Evolutionary conservation across 2,113 vertebrate species (phyloP), one percentile per base, ranked within the genome.

Genomic region (Clarias magur): DNA sequence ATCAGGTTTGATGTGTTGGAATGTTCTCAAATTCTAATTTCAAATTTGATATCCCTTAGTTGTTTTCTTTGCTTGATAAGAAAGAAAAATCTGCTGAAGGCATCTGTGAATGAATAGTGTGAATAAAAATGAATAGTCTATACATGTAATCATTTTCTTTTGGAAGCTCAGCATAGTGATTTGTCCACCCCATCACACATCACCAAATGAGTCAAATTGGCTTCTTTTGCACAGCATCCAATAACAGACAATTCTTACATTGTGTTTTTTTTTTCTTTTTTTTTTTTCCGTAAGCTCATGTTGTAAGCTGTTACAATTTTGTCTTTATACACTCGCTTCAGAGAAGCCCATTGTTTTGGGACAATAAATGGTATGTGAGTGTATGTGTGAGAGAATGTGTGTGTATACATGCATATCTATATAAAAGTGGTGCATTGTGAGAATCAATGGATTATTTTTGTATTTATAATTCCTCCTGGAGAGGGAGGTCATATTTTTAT

Each of bases 261-360:
- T 1, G 34, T 53, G 7, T 91, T 56, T 90, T 79, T 48, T 34
- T 27, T 30, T 0, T 91, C 48, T 90, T 79, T 48, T 34, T 27
- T 30, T 0, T 15, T 82, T 73, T 34, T 3, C 8, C 6, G 17
- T 34, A 62, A 63, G 27, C 30, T 56, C 57, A n/a, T 83, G 54
- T 79, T 91, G 85, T 87, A 83, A 27, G 53, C 15, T 23, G 23
- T 53, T n/a, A 93, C 93, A 93, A 91, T 92, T 93, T 94, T 93
- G 91, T 93, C 90, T 87, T 88, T 90, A 80, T 68, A 89, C 86
- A 90, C 85, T 88, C 83, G 92, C 93, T 93, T 94, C 89, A 91
- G 85, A 92, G 93, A 93, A 92, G 92, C 92, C 85, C 84, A 57
- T 57, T 59, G 88, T 90, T 89, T 80, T 88, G 38, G 30, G 81